These are phyloP conservation scores for Micrasema minimum DNA, from an alignment of 1,140 invertebrate genomes.

Conservation along the genomic window DNA sequence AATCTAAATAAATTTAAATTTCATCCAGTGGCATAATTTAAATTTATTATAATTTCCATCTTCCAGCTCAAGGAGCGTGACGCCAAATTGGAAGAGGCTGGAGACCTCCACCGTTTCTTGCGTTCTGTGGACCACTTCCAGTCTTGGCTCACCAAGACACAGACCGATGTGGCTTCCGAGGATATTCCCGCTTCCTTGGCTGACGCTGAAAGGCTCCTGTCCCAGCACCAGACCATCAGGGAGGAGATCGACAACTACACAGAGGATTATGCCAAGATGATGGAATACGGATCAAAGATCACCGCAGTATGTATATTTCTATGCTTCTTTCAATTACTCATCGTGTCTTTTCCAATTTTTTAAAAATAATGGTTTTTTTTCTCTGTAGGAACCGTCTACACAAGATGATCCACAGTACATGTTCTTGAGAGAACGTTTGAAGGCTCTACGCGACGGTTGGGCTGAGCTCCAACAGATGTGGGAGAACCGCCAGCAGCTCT, in stretches of 20 bases:
- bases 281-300: conserved; percentile 97
- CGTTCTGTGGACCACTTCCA: conserved; percentile 99
- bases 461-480: conserved; percentile 99
- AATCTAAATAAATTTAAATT: not conserved
- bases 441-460: conserved; percentile 98
- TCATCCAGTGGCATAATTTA: not conserved
- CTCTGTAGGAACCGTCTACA: conserved; percentile 74
- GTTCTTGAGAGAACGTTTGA: conserved; percentile 96
- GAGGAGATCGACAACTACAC: conserved; percentile 99
- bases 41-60: conserved; percentile 24
- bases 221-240: conserved; percentile 96
- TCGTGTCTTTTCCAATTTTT: not conserved
- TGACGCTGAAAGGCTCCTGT: conserved; percentile 96
- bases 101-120: conserved; percentile 97
- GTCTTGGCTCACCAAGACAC: conserved; percentile 97
- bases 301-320: conserved; percentile 75
- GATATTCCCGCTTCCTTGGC: conserved; percentile 96
- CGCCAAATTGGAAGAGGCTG: conserved; percentile 97
- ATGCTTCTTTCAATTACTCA: not conserved
- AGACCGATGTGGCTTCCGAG: conserved; percentile 97
- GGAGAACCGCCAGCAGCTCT: conserved; percentile 95
- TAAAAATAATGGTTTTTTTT: not conserved
- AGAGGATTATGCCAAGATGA: conserved; percentile 98
- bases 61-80: conserved; percentile 92
- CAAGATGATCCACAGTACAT: conserved; percentile 98